phyloP scores from a whole-genome alignment of 2,888 invertebrate genomes.

The Invenusta paracnida region DNA sequence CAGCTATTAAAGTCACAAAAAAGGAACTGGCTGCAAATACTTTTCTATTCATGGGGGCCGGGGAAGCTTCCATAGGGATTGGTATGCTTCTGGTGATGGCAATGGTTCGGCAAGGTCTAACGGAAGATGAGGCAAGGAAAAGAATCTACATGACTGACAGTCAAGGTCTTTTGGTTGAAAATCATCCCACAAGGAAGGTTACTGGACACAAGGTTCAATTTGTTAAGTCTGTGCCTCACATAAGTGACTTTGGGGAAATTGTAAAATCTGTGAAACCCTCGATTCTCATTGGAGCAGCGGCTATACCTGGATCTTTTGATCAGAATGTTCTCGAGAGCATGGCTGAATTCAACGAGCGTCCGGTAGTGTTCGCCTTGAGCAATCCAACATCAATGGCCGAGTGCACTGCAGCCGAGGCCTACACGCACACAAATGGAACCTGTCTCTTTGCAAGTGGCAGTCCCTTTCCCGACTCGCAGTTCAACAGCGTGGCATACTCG shows the following conservation, averaged over 20 bases:
- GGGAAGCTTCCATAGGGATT: constrained; percentile 83
- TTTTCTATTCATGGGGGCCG: constrained; percentile 34
- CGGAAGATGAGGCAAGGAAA: constrained; percentile 70
- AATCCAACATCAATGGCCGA: constrained; percentile 97
- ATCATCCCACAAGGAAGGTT: constrained; percentile 71
- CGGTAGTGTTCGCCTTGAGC: constrained; percentile 92
- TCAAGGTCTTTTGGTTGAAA: constrained; percentile 77
- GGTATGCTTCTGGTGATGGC: constrained; percentile 85
- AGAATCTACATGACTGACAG: constrained; percentile 94
- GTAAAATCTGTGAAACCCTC: constrained; percentile 77
- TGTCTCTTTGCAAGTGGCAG: constrained; percentile 89
- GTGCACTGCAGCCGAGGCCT: constrained; percentile 97
- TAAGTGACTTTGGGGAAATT: constrained; percentile 75
- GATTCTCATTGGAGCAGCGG: constrained; percentile 88
- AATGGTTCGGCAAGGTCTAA: constrained; percentile 72
- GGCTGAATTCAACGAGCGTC: constrained; percentile 75
- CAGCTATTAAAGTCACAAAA: too few relatives aligned
- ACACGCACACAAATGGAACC: constrained; percentile 74
- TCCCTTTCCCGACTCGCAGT: constrained; percentile 80
- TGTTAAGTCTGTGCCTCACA: constrained; percentile 69
- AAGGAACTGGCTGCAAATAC: too few relatives aligned
- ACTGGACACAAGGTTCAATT: constrained; percentile 70
- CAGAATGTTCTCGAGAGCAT: constrained; percentile 77
- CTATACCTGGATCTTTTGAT: constrained; percentile 88
- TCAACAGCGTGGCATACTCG: constrained; percentile 73